Percentiles rank a stretch among this genome's conserved stretches.
Evolutionary conservation across 1,140 invertebrate genomes (phyloP).

Genomic region (Drosophila oshimai): DNA sequence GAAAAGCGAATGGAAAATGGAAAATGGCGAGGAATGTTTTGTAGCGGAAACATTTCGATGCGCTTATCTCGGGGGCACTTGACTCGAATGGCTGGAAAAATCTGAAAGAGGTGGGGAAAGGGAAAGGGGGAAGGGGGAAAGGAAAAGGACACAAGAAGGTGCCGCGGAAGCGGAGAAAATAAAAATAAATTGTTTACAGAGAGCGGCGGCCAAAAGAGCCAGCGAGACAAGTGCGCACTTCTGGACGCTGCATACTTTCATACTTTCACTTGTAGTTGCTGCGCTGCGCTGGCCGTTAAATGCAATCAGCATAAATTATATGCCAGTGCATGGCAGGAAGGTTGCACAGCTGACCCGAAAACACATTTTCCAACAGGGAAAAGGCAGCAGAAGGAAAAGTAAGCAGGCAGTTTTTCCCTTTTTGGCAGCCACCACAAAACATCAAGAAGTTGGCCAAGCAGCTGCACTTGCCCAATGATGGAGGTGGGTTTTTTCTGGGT

Average conservation of each 20-base stretch:
- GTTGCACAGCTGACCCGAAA: constrained; percentile 74
- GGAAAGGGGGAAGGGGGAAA: constrained; percentile 1
- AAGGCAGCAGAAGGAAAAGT: constrained; percentile 6
- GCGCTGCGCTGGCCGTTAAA: constrained; percentile 57
- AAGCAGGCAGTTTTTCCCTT: constrained; percentile 32
- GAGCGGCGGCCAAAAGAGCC: constrained; percentile 15
- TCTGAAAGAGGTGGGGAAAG: constrained; percentile 1
- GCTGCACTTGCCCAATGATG: constrained; percentile 26
- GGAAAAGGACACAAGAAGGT: constrained; percentile 12
- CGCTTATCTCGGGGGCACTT: constrained; percentile 69
- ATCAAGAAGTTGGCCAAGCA: constrained; percentile 61
- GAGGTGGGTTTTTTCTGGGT: not conserved
- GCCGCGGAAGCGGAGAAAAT: constrained; percentile 48
- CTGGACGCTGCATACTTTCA: constrained; percentile 56
- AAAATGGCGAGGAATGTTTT: constrained; percentile 34
- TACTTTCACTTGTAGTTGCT: constrained; percentile 14
- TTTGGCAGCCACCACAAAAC: constrained; percentile 69
- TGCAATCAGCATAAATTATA: constrained; percentile 81
- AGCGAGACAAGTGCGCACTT: constrained; percentile 66
- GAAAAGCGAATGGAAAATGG: not conserved
- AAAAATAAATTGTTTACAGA: constrained; percentile 66
- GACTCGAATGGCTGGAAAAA: constrained; percentile 38
- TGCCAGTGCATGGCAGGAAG: constrained; percentile 33
- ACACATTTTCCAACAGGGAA: constrained; percentile 65
- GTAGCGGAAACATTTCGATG: constrained; percentile 64